These are phyloP conservation scores for Carabus problematicus DNA, from an alignment of 2,888 invertebrate species.

Conservation along the genomic window DNA sequence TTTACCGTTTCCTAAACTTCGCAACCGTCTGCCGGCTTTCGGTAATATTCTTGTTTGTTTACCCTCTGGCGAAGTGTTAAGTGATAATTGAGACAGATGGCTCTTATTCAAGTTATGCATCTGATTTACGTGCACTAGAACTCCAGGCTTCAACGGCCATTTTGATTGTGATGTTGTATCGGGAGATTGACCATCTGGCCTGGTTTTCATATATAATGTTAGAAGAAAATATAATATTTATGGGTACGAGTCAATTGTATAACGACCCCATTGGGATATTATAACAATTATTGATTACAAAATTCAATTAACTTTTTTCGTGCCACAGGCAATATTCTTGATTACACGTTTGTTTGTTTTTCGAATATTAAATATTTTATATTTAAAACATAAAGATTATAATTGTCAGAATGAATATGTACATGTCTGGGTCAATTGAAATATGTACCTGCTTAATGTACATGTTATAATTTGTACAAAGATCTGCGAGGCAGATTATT, in stretches of 20 bases:
- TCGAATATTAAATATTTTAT: no score
- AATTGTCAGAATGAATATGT: no score
- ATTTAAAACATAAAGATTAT: no score
- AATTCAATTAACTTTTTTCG: no score
- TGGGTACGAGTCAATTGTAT: background rate
- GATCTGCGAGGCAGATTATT: background rate
- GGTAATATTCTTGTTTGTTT: conserved; percentile 49
- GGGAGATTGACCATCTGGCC: conserved; percentile 61
- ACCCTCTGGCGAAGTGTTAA: conserved; percentile 43
- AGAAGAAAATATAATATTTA: background rate
- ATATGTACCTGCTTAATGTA: no score
- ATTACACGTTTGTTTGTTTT: no score
- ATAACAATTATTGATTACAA: background rate
- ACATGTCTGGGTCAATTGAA: no score
- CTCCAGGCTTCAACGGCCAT: conserved; percentile 90
- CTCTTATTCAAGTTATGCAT: conserved; percentile 68
- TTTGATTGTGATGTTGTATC: conserved; percentile 61
- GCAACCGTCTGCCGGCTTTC: conserved; percentile 46
- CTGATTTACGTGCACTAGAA: conserved; percentile 86
- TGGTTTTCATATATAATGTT: conserved; percentile 45
- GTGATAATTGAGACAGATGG: conserved; percentile 51
- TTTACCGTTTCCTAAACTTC: conserved; percentile 53
- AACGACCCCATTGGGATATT: background rate
- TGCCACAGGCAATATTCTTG: no score
- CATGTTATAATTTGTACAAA: background rate